These are phyloP conservation scores for Jacana jacana DNA, from an alignment of 2,113 vertebrate species.

Conservation along the genomic window DNA sequence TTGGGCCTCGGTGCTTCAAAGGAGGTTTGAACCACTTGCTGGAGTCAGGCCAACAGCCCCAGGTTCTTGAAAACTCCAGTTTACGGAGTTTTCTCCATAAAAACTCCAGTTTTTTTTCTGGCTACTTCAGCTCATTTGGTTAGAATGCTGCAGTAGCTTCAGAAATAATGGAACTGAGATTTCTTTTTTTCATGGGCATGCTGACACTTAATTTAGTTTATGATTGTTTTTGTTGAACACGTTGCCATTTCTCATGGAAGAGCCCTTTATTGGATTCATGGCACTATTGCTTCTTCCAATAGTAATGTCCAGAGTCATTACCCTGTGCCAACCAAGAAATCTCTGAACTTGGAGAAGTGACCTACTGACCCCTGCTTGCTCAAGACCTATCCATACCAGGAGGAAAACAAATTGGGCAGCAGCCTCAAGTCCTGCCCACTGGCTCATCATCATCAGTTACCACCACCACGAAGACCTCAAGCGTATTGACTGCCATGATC, in stretches of 20 bases:
- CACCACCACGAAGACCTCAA: neutral
- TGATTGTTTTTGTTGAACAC: accelerated
- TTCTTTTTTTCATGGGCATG: neutral
- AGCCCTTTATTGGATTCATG: neutral
- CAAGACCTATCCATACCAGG: neutral
- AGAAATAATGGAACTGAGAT: accelerated
- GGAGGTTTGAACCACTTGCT: neutral
- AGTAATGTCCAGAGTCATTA: neutral
- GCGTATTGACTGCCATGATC: neutral
- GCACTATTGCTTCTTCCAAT: neutral
- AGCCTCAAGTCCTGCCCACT: neutral
- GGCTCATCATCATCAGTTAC: neutral
- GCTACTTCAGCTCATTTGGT: neutral
- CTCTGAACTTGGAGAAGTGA: neutral
- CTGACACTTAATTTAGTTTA: neutral
- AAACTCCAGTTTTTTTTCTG: too few relatives aligned
- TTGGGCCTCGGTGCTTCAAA: neutral
- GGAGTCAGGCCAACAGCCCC: neutral
- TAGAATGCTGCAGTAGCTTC: neutral
- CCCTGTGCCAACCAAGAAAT: neutral
- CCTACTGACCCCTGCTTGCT: neutral
- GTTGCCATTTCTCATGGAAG: neutral
- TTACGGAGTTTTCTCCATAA: accelerated
- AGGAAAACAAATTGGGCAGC: neutral
- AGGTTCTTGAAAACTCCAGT: neutral